Evolutionary conservation across 1,140 invertebrate species (phyloP), one percentile per base, ranked within the genome.

Genomic region (Caenorhabditis inopinata): DNA sequence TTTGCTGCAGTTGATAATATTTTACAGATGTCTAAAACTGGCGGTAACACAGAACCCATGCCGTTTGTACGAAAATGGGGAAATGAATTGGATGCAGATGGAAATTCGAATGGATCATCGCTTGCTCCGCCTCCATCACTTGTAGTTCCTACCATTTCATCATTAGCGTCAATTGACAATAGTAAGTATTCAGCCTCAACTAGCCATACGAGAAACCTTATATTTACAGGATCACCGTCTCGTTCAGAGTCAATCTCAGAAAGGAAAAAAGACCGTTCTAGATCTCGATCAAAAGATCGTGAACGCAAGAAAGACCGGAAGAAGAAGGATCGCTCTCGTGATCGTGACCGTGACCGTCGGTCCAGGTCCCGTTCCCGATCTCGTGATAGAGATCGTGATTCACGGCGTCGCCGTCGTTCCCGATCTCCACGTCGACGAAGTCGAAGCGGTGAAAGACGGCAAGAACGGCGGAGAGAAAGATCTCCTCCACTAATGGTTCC

Each of bases 1-100:
- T n/a, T n/a, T n/a, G n/a, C n/a, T n/a, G n/a, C n/a, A n/a, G n/a
- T n/a, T n/a, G n/a, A n/a, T n/a, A n/a, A n/a, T n/a, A n/a, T n/a
- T n/a, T n/a, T 32, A 32, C 38, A 74, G 73, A 79, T 79, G 78
- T 58, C 51, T 21, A 83, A 75, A 46, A 84, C 86, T 32, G 86
- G 86, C n/a, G 86, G 85, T 12, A 87, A 87, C 62, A 83, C 76
- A 12, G 86, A 87, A 74, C 86, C 86, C 5, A 86, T 87, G 86
- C 84, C 86, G 38, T 87, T 87, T 73, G 74, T 87, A 2, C 82
- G 86, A 5, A 84, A 86, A 75, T 87, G 82, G 81, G 85, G 85
- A 18, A 74, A 74, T 12, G 81, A 68, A 27, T 76, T 62, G 25
- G 48, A 62, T 16, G 49, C 21, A 3, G 53, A 68, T 38, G 38